phyloP scores from a whole-genome alignment of 2,888 invertebrate genomes.

The Volucella bombylans region DNA sequence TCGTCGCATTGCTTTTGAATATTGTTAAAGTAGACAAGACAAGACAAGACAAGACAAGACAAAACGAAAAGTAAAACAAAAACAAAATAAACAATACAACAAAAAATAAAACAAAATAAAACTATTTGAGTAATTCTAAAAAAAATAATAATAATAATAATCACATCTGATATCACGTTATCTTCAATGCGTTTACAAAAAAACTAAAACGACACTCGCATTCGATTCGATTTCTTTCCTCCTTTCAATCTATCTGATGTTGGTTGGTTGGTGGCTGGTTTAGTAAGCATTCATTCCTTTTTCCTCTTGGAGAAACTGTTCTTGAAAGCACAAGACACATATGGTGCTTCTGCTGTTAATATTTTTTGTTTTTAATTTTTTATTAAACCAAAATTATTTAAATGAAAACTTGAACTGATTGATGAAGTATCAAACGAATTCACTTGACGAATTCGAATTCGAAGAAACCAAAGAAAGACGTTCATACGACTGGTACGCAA shows the following conservation, averaged over 20 bases:
- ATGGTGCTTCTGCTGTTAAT: too few relatives aligned
- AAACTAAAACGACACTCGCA: constrained; percentile 53
- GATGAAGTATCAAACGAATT: constrained; percentile 22
- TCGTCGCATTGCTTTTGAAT: constrained; percentile 16
- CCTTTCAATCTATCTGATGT: neutral
- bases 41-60: constrained; percentile 33
- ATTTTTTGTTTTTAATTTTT: neutral
- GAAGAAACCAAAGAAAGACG: constrained; percentile 53
- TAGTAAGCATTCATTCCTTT: too few relatives aligned
- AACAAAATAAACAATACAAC: constrained; percentile 31
- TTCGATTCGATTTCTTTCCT: constrained; percentile 35
- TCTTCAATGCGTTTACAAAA: constrained; percentile 54
- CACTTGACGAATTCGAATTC: constrained; percentile 63
- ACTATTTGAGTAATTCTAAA: constrained; percentile 16
- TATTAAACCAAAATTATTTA: constrained; percentile 1
- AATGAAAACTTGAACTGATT: constrained; percentile 10
- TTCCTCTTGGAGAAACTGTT: too few relatives aligned
- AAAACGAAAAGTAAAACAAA: constrained; percentile 8
- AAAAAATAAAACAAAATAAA: constrained; percentile 44
- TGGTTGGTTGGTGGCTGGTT: constrained; percentile 13
- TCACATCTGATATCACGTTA: constrained; percentile 72
- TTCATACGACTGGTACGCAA: constrained; percentile 80
- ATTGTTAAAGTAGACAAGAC: constrained; percentile 17
- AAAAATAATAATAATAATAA: constrained; percentile 46
- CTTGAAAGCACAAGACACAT: too few relatives aligned